Evolutionary conservation across 2,797 vertebrate species (phyloP), one percentile per base, ranked within the genome.

Genomic region (Sebastes steindachneri): DNA sequence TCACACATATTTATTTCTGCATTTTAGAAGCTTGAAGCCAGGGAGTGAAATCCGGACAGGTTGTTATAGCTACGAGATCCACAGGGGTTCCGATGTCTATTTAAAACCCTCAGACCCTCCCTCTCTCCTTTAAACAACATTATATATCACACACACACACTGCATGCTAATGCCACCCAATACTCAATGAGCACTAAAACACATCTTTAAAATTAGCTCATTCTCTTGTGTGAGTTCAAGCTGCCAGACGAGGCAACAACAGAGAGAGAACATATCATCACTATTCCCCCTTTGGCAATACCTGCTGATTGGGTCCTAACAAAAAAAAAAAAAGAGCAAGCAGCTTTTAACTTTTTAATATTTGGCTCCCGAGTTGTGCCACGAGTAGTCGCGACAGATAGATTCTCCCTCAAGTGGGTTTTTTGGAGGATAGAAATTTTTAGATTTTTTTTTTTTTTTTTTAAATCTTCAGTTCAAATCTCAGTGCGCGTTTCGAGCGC

Each of bases 41-140:
- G 94, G 96, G 96, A 96, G 96, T 95, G 96, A 96, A 96, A 97
- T 97, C 96, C 96, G 96, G 96, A 96, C 95, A 97, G 96, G 97
- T 97, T 97, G 97, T 97, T 97, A 97, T 97, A 97, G 96, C 96
- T 96, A 97, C 96, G 95, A 96, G 93, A 96, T 94, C 97, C 96
- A 95, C 96, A 91, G 97, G 97, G 96, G 96, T 96, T 91, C 96
- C 92, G 88, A 92, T 89, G 95, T 95, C 96, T 96, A 95, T 97
- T 96, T 97, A 97, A 97, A 95, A 95, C 89, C 95, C 91, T 93
- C 93, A 90, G 95, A 95, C 95, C 95, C 95, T 95, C 96, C 93
- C 95, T 92, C 93, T 91, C 91, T 88, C 87, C 92, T 93, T 94
- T 94, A 96, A 96, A 96, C 95, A 94, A 95, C 96, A 96, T 96